Conservation (phyloP, 2,888 invertebrate genomes). For the Axea sp. region DNA sequence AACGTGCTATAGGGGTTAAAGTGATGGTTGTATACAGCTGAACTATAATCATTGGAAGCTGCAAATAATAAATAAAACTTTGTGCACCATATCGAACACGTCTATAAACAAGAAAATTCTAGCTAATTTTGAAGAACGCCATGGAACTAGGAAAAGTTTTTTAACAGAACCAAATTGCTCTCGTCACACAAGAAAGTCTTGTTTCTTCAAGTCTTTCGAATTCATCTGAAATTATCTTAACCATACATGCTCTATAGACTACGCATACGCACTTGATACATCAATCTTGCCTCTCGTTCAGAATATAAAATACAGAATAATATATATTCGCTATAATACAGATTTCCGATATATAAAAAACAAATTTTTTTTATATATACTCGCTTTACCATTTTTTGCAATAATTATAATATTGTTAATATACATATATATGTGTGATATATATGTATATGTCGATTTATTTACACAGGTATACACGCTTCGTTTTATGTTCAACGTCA, state of each 20-base stretch:
- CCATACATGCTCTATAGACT: slow-evolving; percentile 59
- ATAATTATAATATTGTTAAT: slow-evolving; percentile 70
- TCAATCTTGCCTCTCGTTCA: slow-evolving; percentile 63
- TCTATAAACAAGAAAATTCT: slow-evolving; percentile 23
- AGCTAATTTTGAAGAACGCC: slow-evolving; percentile 20
- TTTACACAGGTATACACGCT: slow-evolving; percentile 75
- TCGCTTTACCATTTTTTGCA: slow-evolving; percentile 72
- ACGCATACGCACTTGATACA: slow-evolving; percentile 60
- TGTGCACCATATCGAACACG: slow-evolving; percentile 21
- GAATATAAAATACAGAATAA: slow-evolving; percentile 78
- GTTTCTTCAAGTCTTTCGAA: slow-evolving; percentile 49
- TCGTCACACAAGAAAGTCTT: slow-evolving; percentile 46
- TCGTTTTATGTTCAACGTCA: slow-evolving; percentile 61
- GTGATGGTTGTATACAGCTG: no score
- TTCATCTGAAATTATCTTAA: slow-evolving; percentile 49
- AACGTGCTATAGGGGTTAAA: background rate
- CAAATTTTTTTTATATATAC: slow-evolving; percentile 75
- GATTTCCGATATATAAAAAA: slow-evolving; percentile 76
- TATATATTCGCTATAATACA: slow-evolving; percentile 78
- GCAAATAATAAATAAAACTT: slow-evolving; percentile 30
- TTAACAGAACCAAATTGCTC: slow-evolving; percentile 41
- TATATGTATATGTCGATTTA: slow-evolving; percentile 71
- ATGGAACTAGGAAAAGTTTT: slow-evolving; percentile 26
- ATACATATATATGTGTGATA: slow-evolving; percentile 64
- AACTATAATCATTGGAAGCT: background rate